Evolutionary conservation across 2,888 invertebrate species (phyloP), one percentile per base, ranked within the genome.

Genomic region (Cremastinae sp.): DNA sequence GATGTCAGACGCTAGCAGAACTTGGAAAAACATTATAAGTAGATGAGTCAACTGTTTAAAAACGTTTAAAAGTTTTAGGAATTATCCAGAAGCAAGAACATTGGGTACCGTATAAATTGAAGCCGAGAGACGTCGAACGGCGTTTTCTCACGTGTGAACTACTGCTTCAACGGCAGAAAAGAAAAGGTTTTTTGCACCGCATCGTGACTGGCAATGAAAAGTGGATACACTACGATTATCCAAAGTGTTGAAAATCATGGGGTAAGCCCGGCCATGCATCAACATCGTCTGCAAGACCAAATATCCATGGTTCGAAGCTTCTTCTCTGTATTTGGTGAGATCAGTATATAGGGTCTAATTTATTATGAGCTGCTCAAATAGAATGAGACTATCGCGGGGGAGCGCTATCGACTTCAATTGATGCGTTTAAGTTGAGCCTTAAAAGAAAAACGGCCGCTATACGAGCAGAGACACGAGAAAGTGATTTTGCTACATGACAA

Each of bases 401-500:
- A 69, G 22, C 41, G 34, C 10, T 77, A 77, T 59, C 64, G 74
- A 76, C 5, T 10, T 12, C 75, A 78, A 73, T 62, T 78, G 45
- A 73, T 78, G 59, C 34, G 58, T 20, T 78, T 78, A 59, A 78
- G 53, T 12, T 45, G 49, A 56, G 64, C 56, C 5, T 51, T 65
- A 58, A 74, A 73, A 34, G 73, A 74, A 45, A 76, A 74, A 61
- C 74, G 45, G n/a, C 49, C 76, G 43, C 1, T 45, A 69, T 61
- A 9, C 14, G 3, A 43, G 2, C 4, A 68, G 8, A 53, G 68
- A 34, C 45, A 79, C 61, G 78, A 75, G 34, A 62, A 78, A 69
- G 66, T 79, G 0, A 79, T 82, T 78, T 66, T 79, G 22, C 71
- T 41, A 36, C 80, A 80, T 66, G 78, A 79, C 74, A 78, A 80